Evolutionary conservation across 1,140 invertebrate genomes (phyloP).

Genomic region (Pissodes strobi): DNA sequence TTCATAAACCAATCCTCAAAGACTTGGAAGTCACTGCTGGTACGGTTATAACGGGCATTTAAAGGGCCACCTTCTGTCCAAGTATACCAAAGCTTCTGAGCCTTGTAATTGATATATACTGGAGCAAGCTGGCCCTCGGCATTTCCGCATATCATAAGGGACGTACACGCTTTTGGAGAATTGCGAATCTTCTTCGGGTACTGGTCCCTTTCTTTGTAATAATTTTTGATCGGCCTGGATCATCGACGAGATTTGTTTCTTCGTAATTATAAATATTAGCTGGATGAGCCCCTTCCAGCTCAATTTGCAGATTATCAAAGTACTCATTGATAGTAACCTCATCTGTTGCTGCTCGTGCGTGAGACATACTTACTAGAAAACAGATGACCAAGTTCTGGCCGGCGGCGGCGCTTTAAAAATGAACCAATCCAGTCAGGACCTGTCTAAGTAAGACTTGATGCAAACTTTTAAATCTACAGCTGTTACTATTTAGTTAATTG

Average conservation of each 20-base stretch:
- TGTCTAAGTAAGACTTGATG: too few species aligned
- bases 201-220: slow-evolving; percentile 11
- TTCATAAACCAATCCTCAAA: slow-evolving; percentile 55
- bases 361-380: too few species aligned
- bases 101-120: slow-evolving; percentile 55
- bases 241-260: slow-evolving; percentile 12
- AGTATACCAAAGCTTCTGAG: slow-evolving; percentile 48
- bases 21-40: slow-evolving; percentile 43
- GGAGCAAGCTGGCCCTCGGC: slow-evolving; percentile 47
- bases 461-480: too few species aligned
- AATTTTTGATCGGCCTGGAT: slow-evolving; percentile 18
- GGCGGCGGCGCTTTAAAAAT: too few species aligned
- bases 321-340: too few species aligned
- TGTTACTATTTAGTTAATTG: too few species aligned
- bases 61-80: slow-evolving; percentile 52
- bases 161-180: too few species aligned
- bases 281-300: slow-evolving; percentile 10
- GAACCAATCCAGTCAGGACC: too few species aligned
- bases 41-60: slow-evolving; percentile 49
- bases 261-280: slow-evolving; percentile 25
- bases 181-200: too few species aligned
- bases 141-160: too few species aligned
- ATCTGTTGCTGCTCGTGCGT: too few species aligned
- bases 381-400: too few species aligned
- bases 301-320: slow-evolving; percentile 2